phyloP scores from a whole-genome alignment of 2,113 vertebrate genomes.

The Peromyscus polionotus region DNA sequence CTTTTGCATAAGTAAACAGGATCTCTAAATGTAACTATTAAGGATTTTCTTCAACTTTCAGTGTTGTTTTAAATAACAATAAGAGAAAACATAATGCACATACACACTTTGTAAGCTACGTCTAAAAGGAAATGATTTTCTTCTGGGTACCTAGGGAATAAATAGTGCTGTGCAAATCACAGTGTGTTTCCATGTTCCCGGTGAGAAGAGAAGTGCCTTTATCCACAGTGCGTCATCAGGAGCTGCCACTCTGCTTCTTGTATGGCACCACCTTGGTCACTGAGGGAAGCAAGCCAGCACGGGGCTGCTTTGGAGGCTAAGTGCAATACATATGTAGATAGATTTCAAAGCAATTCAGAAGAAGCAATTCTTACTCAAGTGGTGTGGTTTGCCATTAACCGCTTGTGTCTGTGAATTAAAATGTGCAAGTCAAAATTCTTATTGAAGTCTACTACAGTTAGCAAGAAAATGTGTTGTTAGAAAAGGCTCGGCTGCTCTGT shows the following conservation, averaged over 20 bases:
- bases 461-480: neutral
- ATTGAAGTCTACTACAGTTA: neutral
- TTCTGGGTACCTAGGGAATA: neutral
- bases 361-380: neutral
- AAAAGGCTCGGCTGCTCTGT: neutral
- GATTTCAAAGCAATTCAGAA: constrained; percentile 65
- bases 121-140: neutral
- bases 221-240: neutral
- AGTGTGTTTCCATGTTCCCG: neutral
- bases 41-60: neutral
- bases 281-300: neutral
- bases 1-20: neutral
- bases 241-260: neutral
- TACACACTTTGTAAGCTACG: neutral
- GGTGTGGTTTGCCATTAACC: constrained; percentile 28
- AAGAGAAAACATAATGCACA: neutral
- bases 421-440: neutral
- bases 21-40: neutral
- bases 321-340: neutral
- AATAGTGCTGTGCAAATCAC: neutral
- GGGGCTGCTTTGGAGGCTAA: constrained; percentile 45
- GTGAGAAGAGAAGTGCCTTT: neutral
- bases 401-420: neutral
- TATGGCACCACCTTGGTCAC: neutral
- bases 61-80: neutral